Percentiles rank a stretch among this genome's conserved stretches.
These are phyloP conservation scores for Triplophysa tibetana DNA, from an alignment of 2,113 vertebrate genomes.

Conservation along the genomic window DNA sequence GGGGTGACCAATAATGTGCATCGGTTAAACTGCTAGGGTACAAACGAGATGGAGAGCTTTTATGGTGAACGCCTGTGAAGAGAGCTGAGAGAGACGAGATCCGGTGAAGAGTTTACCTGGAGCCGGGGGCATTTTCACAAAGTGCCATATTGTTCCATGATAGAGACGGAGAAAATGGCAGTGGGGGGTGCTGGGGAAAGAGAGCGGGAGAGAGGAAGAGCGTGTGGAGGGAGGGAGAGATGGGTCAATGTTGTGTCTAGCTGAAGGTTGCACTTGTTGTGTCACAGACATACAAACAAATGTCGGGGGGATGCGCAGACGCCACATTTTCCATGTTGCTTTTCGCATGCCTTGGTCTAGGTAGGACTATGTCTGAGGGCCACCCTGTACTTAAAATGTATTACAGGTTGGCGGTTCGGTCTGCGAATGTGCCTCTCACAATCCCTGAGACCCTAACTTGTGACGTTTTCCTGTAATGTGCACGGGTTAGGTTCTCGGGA, in stretches of 20 bases:
- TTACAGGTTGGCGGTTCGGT: constrained; percentile 48
- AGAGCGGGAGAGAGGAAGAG: constrained; percentile 18
- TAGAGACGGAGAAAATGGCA: constrained; percentile 56
- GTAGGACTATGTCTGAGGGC: constrained; percentile 8
- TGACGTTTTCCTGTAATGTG: constrained; percentile 98
- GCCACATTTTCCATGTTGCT: not conserved
- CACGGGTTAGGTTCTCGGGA: constrained; percentile 99
- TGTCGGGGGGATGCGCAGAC: constrained; percentile 1
- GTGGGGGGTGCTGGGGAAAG: constrained; percentile 22
- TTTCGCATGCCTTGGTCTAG: not conserved
- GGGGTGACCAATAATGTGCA: not conserved
- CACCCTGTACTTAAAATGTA: constrained; percentile 41
- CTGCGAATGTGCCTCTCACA: constrained; percentile 83
- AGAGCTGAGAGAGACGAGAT: constrained; percentile 27
- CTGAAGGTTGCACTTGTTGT: constrained; percentile 70
- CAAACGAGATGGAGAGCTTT: constrained; percentile 27
- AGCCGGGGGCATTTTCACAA: constrained; percentile 67
- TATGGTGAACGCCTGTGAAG: constrained; percentile 15
- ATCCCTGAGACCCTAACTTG: constrained; percentile 99
- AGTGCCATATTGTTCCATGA: constrained; percentile 70
- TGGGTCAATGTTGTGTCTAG: constrained; percentile 75
- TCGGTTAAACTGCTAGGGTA: not conserved
- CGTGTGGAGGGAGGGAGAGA: constrained; percentile 42
- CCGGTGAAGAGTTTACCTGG: constrained; percentile 64
- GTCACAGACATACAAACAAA: constrained; percentile 48